Conservation (phyloP, 2,888 invertebrate species). For the Alloplasta piceator region DNA sequence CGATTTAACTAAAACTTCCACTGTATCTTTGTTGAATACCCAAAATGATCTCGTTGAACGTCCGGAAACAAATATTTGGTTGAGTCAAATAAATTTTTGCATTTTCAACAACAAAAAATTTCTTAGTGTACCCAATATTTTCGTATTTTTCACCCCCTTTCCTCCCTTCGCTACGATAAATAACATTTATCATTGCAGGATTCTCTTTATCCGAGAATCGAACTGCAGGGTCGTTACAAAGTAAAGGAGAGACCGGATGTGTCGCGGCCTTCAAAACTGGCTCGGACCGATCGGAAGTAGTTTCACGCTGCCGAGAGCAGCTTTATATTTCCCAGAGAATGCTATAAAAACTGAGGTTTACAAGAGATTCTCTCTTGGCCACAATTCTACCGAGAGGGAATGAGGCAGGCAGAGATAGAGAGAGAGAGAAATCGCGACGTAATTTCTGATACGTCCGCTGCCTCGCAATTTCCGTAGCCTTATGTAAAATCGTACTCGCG, state of each 20-base stretch:
- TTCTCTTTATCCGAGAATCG: no score
- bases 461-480: constrained; percentile 55
- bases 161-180: no score
- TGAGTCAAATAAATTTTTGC: no score
- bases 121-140: no score
- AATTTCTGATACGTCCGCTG: constrained; percentile 58
- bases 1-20: no score
- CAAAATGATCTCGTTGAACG: no score
- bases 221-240: constrained; percentile 13
- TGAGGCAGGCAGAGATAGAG: constrained; percentile 17
- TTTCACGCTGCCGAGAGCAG: constrained; percentile 58
- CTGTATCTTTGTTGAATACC: no score
- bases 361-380: constrained; percentile 5
- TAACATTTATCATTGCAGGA: no score
- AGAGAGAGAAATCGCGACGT: constrained; percentile 39
- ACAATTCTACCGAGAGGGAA: constrained; percentile 25
- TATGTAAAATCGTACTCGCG: constrained; percentile 56
- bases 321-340: constrained; percentile 49
- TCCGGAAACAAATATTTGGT: no score
- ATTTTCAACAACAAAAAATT: no score
- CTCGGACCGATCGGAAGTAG: constrained; percentile 60
- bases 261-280: constrained; percentile 50
- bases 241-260: constrained; percentile 40
- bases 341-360: constrained; percentile 16
- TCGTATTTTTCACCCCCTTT: no score